These are phyloP conservation scores for Tor tambroides DNA, from an alignment of 2,113 vertebrate species.

Conservation along the genomic window DNA sequence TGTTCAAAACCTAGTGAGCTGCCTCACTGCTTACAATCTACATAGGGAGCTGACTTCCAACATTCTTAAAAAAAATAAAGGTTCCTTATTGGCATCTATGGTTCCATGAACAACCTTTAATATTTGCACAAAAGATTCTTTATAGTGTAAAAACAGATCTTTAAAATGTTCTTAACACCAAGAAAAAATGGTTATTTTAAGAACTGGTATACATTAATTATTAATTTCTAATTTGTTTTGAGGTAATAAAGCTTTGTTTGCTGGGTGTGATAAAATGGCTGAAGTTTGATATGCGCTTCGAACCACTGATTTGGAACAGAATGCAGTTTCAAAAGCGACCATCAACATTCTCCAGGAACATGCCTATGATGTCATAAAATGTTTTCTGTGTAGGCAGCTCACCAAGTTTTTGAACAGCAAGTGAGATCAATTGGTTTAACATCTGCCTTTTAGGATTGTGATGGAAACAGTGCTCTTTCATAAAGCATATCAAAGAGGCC, in stretches of 20 bases:
- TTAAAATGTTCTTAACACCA: no score
- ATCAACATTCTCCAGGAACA: neutral
- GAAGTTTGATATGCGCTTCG: no score
- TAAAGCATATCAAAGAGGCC: constrained; percentile 17
- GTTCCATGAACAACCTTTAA: no score
- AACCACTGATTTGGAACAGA: neutral
- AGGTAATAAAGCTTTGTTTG: no score
- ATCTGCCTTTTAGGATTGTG: constrained; percentile 8
- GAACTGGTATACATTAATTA: neutral
- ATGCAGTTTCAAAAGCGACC: neutral
- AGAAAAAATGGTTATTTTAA: no score
- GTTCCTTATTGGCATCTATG: no score
- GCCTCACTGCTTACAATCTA: neutral
- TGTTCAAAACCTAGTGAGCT: neutral
- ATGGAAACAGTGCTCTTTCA: constrained; percentile 44
- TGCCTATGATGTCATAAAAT: neutral
- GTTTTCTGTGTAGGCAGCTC: neutral
- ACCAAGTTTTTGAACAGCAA: neutral
- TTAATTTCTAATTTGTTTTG: neutral
- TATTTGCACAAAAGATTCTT: no score
- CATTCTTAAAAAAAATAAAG: no score
- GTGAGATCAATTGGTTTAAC: neutral
- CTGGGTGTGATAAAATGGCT: no score
- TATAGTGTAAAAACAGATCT: no score
- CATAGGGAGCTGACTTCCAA: neutral